Evolutionary conservation across 2,888 invertebrate genomes (phyloP), one percentile per base, ranked within the genome.

Genomic region (Atethmia centrago): DNA sequence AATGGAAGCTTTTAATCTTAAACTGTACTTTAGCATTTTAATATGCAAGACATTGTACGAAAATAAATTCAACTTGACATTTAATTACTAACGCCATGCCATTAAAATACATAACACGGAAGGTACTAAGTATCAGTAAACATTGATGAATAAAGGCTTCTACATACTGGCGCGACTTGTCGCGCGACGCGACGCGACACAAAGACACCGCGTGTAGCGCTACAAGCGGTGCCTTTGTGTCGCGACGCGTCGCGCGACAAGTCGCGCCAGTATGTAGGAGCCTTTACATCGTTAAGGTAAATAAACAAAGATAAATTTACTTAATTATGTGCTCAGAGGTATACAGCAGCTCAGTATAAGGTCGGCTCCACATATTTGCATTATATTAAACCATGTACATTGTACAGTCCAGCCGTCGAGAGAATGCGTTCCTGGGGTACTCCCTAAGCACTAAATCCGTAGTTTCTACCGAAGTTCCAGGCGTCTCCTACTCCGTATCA

Each of bases 101-200:
- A 71, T 81, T 84, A 64, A 68, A 81, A 80, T 47, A 70, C 67
- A 68, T 36, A 49, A n/a, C 85, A 76, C 70, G 77, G 63, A 61
- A 71, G 65, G 40, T 58, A 49, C 53, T 81, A 68, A 85, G 77
- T 62, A 62, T 59, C 21, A 14, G 36, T 68, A 85, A 65, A 82
- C 58, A 80, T 40, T 53, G 56, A 67, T 82, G 53, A 19, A 69
- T 47, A 59, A n/a, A n/a, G n/a, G n/a, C n/a, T n/a, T n/a, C n/a
- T n/a, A n/a, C n/a, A n/a, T n/a, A n/a, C n/a, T n/a, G n/a, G n/a
- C n/a, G n/a, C n/a, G n/a, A n/a, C n/a, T n/a, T n/a, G n/a, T n/a
- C n/a, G n/a, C n/a, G n/a, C n/a, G n/a, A n/a, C n/a, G n/a, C n/a
- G n/a, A n/a, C n/a, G n/a, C n/a, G n/a, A n/a, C n/a, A n/a, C n/a